Evolutionary conservation across 1,140 invertebrate species (phyloP), one percentile per base, ranked within the genome.

Genomic region (Ctenoplectra terminalis): DNA sequence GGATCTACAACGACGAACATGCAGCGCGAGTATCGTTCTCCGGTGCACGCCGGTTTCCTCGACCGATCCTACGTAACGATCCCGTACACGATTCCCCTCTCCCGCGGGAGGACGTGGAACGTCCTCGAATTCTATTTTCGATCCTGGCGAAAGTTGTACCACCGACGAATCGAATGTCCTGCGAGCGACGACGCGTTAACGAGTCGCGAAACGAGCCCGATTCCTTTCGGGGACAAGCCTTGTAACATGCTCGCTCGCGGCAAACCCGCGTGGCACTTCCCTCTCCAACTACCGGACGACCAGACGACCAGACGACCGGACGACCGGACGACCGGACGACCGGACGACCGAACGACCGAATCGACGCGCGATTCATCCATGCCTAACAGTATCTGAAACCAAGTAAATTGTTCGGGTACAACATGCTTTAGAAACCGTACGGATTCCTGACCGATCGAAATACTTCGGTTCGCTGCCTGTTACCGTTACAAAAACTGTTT

Each of bases 51-150:
- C 29, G 60, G 46, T 64, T 75, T 29, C 20, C 31, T 61, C 20
- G n/a, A 31, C 26, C 82, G 69, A 69, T 48, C 60, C 52, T 11
- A 63, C 67, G 63, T 72, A 73, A 37, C 69, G 50, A 60, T 72
- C 69, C 40, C 40, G 50, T 46, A 48, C 43, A 7, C 46, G 29
- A 69, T 50, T 34, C 52, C 37, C 26, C 58, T 29, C 26, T 6
- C 37, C 5, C n/a, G 37, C 20, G 69, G 37, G 64, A 85, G 82
- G 82, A 85, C 70, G 83, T 43, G 15, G 29, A 37, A 77, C 69
- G 73, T 85, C 79, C 83, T 82, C 73, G 73, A 56, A 67, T 82
- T 82, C 69, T 69, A 82, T 82, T 82, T 69, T 76, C 76, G 67
- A 82, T 85, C 72, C 79, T 77, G 79, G 73, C 83, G 79, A 78